Conservation (phyloP, 2,797 vertebrate genomes). For the Molossus molossus region DNA sequence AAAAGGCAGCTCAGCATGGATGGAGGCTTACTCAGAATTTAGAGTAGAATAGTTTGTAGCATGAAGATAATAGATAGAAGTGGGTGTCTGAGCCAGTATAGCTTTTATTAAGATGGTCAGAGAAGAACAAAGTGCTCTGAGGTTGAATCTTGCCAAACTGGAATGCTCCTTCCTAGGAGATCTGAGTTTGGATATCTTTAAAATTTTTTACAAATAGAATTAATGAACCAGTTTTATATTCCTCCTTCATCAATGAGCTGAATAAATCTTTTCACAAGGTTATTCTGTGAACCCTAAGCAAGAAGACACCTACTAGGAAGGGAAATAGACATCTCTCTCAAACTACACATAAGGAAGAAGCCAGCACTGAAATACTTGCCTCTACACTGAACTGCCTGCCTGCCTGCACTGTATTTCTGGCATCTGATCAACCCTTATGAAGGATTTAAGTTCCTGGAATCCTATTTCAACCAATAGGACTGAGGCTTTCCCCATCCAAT, state of each 20-base stretch:
- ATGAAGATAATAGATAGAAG: background rate
- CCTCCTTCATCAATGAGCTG: background rate
- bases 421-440: background rate
- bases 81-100: background rate
- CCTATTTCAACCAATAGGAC: background rate
- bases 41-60: background rate
- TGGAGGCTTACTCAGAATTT: background rate
- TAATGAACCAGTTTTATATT: background rate
- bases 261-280: background rate
- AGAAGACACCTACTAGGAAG: background rate
- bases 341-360: background rate
- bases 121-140: background rate
- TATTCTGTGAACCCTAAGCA: background rate
- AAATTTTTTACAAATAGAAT: conserved; percentile 17
- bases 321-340: background rate
- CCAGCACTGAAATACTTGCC: background rate
- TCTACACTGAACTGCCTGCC: background rate
- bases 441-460: background rate
- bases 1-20: background rate
- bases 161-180: background rate
- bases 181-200: background rate
- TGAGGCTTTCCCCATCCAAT: background rate
- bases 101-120: background rate
- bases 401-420: background rate
- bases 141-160: background rate